phyloP scores from a whole-genome alignment of 2,113 vertebrate species.

The Pelodiscus sinensis region DNA sequence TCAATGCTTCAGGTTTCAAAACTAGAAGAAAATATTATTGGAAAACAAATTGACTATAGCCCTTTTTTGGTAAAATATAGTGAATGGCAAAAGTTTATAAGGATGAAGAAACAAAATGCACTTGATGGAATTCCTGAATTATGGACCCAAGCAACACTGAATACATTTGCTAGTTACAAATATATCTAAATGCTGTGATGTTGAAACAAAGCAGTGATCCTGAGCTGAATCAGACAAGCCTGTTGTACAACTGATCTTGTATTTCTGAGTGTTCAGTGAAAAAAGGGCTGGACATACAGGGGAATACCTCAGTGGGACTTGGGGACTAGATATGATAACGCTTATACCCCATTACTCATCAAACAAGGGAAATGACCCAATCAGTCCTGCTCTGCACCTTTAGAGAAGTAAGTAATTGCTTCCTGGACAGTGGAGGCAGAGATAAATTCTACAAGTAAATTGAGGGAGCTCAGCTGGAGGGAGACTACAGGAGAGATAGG shows the following conservation, averaged over 20 bases:
- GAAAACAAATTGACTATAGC: no score
- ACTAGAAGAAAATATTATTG: no score
- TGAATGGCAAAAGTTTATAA: no score
- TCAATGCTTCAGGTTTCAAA: no score
- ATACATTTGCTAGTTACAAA: not conserved
- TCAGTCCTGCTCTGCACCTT: not conserved
- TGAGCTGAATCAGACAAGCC: not conserved
- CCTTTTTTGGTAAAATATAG: no score
- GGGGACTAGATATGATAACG: not conserved
- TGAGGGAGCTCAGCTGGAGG: not conserved
- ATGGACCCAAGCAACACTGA: no score
- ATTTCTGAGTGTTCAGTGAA: not conserved
- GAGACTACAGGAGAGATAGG: not conserved
- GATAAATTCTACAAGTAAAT: not conserved
- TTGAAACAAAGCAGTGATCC: not conserved
- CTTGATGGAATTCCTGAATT: no score
- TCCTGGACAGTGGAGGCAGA: not conserved
- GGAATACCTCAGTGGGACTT: not conserved
- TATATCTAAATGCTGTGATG: not conserved
- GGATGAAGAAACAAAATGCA: no score
- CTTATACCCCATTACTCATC: not conserved
- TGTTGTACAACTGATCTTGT: not conserved
- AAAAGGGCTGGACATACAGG: not conserved
- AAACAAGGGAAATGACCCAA: not conserved
- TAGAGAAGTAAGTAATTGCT: not conserved